phyloP scores from a whole-genome alignment of 2,113 vertebrate genomes.

The Zeus faber region DNA sequence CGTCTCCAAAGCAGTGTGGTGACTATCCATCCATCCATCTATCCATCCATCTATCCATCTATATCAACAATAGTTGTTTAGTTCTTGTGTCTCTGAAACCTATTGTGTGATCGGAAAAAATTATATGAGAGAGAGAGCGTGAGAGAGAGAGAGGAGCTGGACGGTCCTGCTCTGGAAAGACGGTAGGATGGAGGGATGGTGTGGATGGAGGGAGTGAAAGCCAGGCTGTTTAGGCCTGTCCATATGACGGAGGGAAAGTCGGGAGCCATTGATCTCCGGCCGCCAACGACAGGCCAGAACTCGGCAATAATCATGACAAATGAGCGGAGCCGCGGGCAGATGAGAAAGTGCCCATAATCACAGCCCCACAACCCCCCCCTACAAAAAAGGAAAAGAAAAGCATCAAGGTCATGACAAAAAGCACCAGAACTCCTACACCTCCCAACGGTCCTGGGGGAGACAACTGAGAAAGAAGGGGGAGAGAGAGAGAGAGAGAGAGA shows the following conservation, averaged over 20 bases:
- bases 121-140: too few relatives aligned
- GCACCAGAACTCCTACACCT: slow-evolving; percentile 39
- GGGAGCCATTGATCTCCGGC: slow-evolving; percentile 98
- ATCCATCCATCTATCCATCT: too few relatives aligned
- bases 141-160: not conserved
- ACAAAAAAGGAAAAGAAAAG: slow-evolving; percentile 78
- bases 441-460: slow-evolving; percentile 43
- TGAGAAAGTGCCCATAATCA: slow-evolving; percentile 93
- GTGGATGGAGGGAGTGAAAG: slow-evolving; percentile 88
- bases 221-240: slow-evolving; percentile 93
- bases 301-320: slow-evolving; percentile 99
- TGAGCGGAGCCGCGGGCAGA: slow-evolving; percentile 88
- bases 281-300: slow-evolving; percentile 99
- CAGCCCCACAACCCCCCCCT: slow-evolving; percentile 43
- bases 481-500: slow-evolving; percentile 11
- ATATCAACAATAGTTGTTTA: too few relatives aligned
- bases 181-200: slow-evolving; percentile 49
- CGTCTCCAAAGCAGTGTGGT: slow-evolving; percentile 41
- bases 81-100: too few relatives aligned
- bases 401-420: slow-evolving; percentile 83
- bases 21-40: too few relatives aligned
- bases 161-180: not conserved
- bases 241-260: slow-evolving; percentile 94
- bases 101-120: too few relatives aligned
- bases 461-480: slow-evolving; percentile 25